Base-by-base conservation (phyloP, 1,140 invertebrate species). In the Ptiloglossa arizonensis region DNA sequence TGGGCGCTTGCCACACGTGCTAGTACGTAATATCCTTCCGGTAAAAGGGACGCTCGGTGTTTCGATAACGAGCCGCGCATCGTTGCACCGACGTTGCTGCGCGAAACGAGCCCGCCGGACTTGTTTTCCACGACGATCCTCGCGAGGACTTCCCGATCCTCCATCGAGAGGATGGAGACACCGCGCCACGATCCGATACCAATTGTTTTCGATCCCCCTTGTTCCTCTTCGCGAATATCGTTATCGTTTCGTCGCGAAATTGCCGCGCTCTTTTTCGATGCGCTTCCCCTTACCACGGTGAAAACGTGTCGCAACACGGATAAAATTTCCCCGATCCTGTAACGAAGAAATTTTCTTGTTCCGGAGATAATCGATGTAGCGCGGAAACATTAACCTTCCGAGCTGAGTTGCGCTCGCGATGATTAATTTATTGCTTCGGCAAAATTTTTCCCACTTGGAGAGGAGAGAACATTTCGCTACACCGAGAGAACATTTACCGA, bases 1-100 rank as follows among this genome's bases (percentile, higher is more conserved):
- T 15, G 15, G 2, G n/a, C 22, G 17, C 35, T 35, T 17, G 27
- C 15, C 64, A 44, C 69, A 44, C 44, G 64, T 38, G 46, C n/a
- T 15, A 9, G 11, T 59, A 69, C 64, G 38, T 70, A 79, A 79
- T 72, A 78, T 9, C 44, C 48, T 68, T 77, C 48, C 27, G 29
- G 48, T 46, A 17, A n/a, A 56, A 35, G 35, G 27, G 48, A 72
- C 22, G 32, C 54, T 41, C 38, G 70, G 44, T 76, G 44, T 52
- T 48, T 66, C 73, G 79, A 81, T 82, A 82, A 77, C 44, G 62
- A 77, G 35, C 41, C 44, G 57, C 70, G 41, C 57, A 44, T 46
- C 67, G 67, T 50, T 63, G 66, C 50, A 41, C 35, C 41, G 19
- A 11, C n/a, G 29, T 32, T 46, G 1, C n/a, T 27, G 29, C 4